phyloP scores from a whole-genome alignment of 2,888 invertebrate genomes.

The Latrodectus elegans region DNA sequence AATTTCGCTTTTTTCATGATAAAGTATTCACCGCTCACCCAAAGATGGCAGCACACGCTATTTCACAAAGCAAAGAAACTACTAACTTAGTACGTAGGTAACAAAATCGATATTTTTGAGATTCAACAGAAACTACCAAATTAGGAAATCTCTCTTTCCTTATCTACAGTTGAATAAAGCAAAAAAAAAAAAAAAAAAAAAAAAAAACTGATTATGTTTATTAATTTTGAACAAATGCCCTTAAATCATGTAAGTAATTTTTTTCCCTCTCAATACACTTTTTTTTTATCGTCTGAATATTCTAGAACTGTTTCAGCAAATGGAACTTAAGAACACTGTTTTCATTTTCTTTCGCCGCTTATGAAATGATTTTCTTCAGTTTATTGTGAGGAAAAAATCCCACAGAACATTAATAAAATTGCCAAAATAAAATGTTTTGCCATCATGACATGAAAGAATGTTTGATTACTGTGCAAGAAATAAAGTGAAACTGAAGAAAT shows the following conservation, averaged over 20 bases:
- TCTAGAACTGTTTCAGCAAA: too few relatives aligned
- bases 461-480: conserved; percentile 35
- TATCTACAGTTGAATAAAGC: conserved; percentile 23
- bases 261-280: not conserved
- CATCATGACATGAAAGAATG: conserved; percentile 10
- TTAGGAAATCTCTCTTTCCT: conserved; percentile 55
- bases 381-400: not conserved
- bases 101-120: conserved; percentile 65
- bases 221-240: conserved; percentile 63
- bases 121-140: conserved; percentile 56
- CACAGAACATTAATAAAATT: conserved; percentile 38
- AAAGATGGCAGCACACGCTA: conserved; percentile 43
- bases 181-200: conserved; percentile 35
- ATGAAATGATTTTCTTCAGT: too few relatives aligned
- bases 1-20: conserved; percentile 18
- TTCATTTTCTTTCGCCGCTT: too few relatives aligned
- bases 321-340: too few relatives aligned
- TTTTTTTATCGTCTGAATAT: too few relatives aligned
- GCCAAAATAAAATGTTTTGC: conserved; percentile 50
- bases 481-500: conserved; percentile 14
- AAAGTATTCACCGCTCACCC: not conserved
- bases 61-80: not conserved
- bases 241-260: conserved; percentile 42
- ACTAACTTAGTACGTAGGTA: not conserved
- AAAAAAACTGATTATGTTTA: conserved; percentile 44